These are phyloP conservation scores for Drosophila gunungcola DNA, from an alignment of 1,140 invertebrate genomes.

Conservation along the genomic window DNA sequence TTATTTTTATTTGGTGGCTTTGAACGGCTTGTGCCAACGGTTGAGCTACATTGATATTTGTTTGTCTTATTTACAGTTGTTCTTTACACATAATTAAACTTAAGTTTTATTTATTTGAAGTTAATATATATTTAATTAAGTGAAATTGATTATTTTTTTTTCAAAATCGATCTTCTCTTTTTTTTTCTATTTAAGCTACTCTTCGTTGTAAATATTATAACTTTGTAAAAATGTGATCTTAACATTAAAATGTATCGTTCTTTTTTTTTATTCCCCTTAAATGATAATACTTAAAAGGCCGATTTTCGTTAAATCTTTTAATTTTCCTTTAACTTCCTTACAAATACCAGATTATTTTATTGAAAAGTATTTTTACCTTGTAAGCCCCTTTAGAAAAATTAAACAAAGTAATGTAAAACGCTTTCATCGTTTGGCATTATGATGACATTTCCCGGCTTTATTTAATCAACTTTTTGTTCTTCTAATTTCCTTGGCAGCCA, in stretches of 20 bases:
- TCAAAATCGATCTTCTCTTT: no score
- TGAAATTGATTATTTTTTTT: background rate
- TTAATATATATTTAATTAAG: background rate
- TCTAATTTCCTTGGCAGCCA: slow-evolving; percentile 22
- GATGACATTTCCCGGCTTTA: slow-evolving; percentile 8
- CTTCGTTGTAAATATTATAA: no score
- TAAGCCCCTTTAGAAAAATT: background rate
- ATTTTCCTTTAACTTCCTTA: background rate
- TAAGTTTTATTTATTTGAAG: background rate
- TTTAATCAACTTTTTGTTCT: slow-evolving; percentile 24
- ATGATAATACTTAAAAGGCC: background rate
- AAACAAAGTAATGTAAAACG: background rate
- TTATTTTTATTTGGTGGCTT: background rate
- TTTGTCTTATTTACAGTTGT: background rate
- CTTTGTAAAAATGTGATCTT: no score
- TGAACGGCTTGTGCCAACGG: background rate
- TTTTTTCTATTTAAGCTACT: no score
- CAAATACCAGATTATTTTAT: background rate
- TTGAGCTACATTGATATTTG: background rate
- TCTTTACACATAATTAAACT: background rate
- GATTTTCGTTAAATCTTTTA: background rate
- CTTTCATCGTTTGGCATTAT: background rate
- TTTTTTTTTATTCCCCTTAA: no score
- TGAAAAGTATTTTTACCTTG: background rate
- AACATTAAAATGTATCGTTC: no score